These are phyloP conservation scores for Pristionchus arcanus DNA, from an alignment of 2,888 invertebrate genomes.

Conservation along the genomic window DNA sequence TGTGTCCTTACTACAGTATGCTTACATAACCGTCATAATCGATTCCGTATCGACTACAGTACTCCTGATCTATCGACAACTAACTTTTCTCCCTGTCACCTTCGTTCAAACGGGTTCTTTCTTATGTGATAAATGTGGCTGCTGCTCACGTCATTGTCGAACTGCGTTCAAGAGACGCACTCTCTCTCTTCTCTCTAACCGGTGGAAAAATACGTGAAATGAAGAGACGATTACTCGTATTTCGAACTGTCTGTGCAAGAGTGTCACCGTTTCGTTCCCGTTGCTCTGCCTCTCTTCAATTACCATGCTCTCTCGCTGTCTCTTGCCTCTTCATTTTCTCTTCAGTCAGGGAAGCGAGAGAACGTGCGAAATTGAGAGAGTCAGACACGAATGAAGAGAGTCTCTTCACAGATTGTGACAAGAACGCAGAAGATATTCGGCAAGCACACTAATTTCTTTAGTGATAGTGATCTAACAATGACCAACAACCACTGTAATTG, in stretches of 20 bases:
- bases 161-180: neutral
- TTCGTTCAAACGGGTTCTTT: conserved; percentile 15
- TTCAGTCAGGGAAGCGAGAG: neutral
- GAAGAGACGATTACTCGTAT: no score
- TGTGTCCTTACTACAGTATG: no score
- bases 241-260: neutral
- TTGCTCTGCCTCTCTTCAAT: neutral
- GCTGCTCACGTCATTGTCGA: neutral
- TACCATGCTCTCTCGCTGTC: neutral
- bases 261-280: neutral
- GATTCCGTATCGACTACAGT: neutral
- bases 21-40: neutral
- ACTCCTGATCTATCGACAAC: neutral
- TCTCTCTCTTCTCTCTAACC: neutral
- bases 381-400: neutral
- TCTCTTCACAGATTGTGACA: no score
- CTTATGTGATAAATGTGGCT: neutral
- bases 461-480: no score
- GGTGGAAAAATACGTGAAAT: no score
- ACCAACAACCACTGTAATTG: no score
- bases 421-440: no score
- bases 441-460: no score
- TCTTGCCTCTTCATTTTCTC: neutral
- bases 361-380: neutral
- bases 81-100: neutral